These are phyloP conservation scores for Scomber scombrus DNA, from an alignment of 2,113 vertebrate species.

Conservation along the genomic window DNA sequence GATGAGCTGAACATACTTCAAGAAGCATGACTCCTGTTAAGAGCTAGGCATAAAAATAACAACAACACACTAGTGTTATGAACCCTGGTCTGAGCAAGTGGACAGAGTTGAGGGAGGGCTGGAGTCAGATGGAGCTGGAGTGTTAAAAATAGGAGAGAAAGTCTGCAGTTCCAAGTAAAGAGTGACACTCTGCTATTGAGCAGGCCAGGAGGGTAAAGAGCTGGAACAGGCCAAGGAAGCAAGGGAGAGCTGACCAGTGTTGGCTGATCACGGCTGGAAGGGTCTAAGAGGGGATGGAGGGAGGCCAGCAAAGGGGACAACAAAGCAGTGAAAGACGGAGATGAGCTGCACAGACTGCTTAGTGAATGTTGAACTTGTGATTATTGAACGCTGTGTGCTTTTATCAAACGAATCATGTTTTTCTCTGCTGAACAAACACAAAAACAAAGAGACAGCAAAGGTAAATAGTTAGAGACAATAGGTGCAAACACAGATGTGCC, in stretches of 20 bases:
- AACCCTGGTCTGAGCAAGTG: not conserved
- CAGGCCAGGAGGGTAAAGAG: not conserved
- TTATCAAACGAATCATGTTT: conserved; percentile 19
- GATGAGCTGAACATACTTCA: not conserved
- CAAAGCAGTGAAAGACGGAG: conserved; percentile 4
- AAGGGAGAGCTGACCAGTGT: conserved; percentile 19
- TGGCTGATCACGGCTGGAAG: not conserved
- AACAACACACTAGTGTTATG: not conserved
- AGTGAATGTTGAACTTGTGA: conserved; percentile 13
- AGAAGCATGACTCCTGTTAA: not conserved
- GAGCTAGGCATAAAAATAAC: not conserved
- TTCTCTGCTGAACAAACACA: conserved; percentile 36
- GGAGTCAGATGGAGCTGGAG: not conserved
- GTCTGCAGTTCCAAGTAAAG: conserved; percentile 6
- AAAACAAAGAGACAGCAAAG: conserved; percentile 18
- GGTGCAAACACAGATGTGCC: conserved; percentile 31
- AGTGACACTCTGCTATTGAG: conserved; percentile 19
- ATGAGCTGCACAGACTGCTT: conserved; percentile 14
- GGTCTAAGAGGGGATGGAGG: not conserved
- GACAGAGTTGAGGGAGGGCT: not conserved
- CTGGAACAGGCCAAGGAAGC: not conserved
- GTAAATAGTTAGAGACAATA: conserved; percentile 30
- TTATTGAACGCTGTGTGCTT: conserved; percentile 30
- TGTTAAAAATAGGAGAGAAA: not conserved
- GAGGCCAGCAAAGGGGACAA: not conserved